Evolutionary conservation across 2,888 invertebrate genomes (phyloP), one percentile per base, ranked within the genome.

Genomic region (Carcina quercana): DNA sequence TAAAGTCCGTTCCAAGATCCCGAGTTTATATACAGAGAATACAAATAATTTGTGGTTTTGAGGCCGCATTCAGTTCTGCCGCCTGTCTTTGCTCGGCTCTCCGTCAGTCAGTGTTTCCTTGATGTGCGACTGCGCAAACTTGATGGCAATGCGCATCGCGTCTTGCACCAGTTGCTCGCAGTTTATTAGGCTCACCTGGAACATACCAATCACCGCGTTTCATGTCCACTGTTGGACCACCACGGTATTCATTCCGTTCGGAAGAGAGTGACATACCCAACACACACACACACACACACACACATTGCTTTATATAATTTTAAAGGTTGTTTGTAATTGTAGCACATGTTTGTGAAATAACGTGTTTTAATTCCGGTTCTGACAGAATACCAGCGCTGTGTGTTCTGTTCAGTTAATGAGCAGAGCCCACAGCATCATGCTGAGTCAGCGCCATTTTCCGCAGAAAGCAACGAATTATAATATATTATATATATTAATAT

Each of bases 141-240:
- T 61, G 35, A 86, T 83, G 6, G 89, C 91, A 24, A 71, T 73
- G 5, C 83, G 61, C 62, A 90, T 76, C 25, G 89, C 88, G 45
- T 87, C 83, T 36, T 87, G 87, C 6, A 91, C 76, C 45, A 89
- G 72, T 30, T 86, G 85, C 50, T 91, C 89, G 68, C 89, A 90
- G 47, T 70, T 80, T 37, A 83, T 84, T 2, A 84, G 60, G 44
- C 82, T 82, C 42, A 83, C 84, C 84, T 84, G 54, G 0, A 17
- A 11, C 13, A 35, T 7, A 13, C 1, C 5, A 30, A 25, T 17
- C n/a, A 27, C 7, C 5, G 17, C 5, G 4, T 17, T 7, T 5
- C 17, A 17, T 4, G 17, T 17, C 7, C 17, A 7, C 17, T 7
- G 17, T 5, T 17, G 7, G 17, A 17, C 7, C 5, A 4, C 17